These are phyloP conservation scores for Tragelaphus buxtoni DNA, from an alignment of 2,113 vertebrate genomes.

Conservation along the genomic window DNA sequence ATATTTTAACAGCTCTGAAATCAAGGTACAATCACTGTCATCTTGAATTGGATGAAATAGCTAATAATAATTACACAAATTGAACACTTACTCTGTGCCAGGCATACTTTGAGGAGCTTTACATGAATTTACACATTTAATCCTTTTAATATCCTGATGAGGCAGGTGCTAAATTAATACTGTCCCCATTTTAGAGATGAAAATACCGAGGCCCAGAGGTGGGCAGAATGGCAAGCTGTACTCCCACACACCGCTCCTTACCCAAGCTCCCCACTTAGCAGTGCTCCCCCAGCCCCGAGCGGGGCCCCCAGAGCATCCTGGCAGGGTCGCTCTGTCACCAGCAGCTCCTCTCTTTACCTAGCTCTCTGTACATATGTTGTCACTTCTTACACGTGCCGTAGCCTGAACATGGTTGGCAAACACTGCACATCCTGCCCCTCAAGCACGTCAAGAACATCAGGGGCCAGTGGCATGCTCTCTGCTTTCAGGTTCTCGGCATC, in stretches of 20 bases:
- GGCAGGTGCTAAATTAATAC: background rate
- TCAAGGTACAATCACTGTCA: background rate
- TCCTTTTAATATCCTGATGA: background rate
- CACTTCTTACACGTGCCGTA: background rate
- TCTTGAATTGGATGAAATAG: background rate
- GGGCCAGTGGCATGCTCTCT: background rate
- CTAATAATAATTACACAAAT: background rate
- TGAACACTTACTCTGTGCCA: background rate
- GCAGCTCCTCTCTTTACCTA: background rate
- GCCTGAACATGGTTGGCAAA: background rate
- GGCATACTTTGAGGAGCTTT: background rate
- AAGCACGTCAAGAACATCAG: background rate
- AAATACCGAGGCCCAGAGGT: background rate
- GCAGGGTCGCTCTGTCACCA: background rate
- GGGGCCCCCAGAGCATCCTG: background rate
- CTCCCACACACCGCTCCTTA: background rate
- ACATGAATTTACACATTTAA: background rate
- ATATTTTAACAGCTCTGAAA: background rate
- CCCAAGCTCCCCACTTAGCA: background rate
- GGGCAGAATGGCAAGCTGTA: background rate
- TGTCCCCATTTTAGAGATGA: background rate
- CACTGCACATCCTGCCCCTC: background rate
- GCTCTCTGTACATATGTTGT: rapidly evolving
- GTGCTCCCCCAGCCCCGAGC: background rate
- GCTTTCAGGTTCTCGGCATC: background rate